Base-by-base conservation (phyloP, 92 coral and sea anemone species). In the Meandrina meandrites region DNA sequence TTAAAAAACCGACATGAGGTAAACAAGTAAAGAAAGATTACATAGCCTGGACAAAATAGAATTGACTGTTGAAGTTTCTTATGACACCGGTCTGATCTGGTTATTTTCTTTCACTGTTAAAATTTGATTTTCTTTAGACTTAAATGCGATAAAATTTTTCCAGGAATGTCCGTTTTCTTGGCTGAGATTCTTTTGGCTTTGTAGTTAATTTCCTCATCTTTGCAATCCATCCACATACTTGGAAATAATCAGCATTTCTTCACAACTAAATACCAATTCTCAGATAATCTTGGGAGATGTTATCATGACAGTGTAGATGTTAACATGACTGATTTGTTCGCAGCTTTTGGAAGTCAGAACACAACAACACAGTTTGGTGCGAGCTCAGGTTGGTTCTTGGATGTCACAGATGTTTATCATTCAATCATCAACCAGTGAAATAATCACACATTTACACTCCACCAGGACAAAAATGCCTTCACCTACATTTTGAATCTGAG, bases 321-420 rank as follows among this genome's bases (percentile, higher is more conserved):
- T 79, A 62, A 79, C 53, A 0, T 82, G 78, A 51, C 82, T 54
- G 85, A 85, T 16, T 76, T 86, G 81, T 85, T 81, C 50, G 67
- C 90, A 85, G 88, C 87, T 71, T 90, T 90, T 81, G 87, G 90
- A 69, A 30, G 88, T 21, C 88, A 84, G 84, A 88, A 66, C 64
- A 75, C 94, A 34, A 91, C 96, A 81, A 90, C 92, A 32, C 89
- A 96, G 51, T 92, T 94, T 90, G 98, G 95, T 24, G 86, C 93
- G 6, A 87, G 95, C 54, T 79, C 94, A 84, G 83, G 96, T 56
- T 57, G 87, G 77, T 96, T 94, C 35, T 73, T 73, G 50, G 54
- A 48, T 72, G 24, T 73, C 27, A n/a, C 22, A 36, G 76, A 81
- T 66, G n/a, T 11, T 2, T 6, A 10, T 66, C 71, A 66, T 30